Conservation (phyloP, 2,113 vertebrate species). For the Leptosomus discolor region DNA sequence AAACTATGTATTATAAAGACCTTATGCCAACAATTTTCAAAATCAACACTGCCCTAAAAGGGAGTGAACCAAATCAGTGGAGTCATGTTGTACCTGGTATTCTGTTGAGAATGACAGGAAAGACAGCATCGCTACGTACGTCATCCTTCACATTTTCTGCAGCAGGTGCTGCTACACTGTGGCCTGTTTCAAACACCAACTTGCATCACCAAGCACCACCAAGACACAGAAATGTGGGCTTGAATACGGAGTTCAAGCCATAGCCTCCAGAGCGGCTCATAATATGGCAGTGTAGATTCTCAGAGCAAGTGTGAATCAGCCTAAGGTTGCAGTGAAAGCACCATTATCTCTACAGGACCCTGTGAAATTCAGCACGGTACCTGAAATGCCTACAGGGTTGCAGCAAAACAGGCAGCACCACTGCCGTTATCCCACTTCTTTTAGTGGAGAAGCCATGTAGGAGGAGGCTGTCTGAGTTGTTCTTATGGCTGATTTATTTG, state of each 20-base stretch:
- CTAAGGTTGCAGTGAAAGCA: background rate
- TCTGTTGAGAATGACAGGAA: background rate
- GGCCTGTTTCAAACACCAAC: background rate
- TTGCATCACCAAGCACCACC: background rate
- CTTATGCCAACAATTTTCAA: background rate
- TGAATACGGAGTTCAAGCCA: background rate
- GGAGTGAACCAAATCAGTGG: background rate
- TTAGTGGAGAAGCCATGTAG: constrained; percentile 23
- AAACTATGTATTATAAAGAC: background rate
- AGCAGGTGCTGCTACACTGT: background rate
- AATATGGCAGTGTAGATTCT: background rate
- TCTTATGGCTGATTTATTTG: constrained; percentile 59
- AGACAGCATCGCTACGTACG: background rate
- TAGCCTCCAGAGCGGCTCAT: background rate
- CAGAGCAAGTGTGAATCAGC: background rate
- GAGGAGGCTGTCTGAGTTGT: constrained; percentile 45
- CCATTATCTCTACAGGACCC: background rate
- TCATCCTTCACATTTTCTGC: background rate
- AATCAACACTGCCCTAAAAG: background rate
- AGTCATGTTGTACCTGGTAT: background rate
- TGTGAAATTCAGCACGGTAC: background rate
- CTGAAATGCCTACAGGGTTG: background rate
- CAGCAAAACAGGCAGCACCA: background rate
- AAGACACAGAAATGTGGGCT: background rate
- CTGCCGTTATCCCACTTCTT: background rate